phyloP scores from a whole-genome alignment of 2,797 vertebrate species.

The Oreochromis grahami region DNA sequence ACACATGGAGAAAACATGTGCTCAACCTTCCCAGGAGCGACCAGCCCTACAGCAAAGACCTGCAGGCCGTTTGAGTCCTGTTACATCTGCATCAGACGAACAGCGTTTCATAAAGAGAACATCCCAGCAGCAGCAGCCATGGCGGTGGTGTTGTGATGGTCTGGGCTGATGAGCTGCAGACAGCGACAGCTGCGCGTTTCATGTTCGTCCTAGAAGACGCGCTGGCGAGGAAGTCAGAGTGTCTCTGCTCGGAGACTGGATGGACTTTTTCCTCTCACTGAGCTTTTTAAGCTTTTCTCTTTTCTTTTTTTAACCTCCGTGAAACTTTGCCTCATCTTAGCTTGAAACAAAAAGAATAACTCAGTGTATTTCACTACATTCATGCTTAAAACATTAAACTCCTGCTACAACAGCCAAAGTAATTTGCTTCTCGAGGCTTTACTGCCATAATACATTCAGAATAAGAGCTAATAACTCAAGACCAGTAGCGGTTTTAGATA shows the following conservation, averaged over 20 bases:
- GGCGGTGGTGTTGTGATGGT: background rate
- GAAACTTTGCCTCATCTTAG: background rate
- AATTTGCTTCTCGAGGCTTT: background rate
- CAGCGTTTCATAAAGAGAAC: background rate
- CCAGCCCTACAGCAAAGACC: background rate
- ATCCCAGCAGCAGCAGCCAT: background rate
- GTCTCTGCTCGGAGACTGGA: background rate
- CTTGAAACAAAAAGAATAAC: background rate
- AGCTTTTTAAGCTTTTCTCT: background rate
- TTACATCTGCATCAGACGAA: background rate
- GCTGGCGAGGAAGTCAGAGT: background rate
- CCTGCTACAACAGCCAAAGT: no score
- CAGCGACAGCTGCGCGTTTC: rapidly evolving
- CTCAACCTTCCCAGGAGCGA: rapidly evolving
- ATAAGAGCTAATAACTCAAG: background rate
- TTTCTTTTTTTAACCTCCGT: background rate
- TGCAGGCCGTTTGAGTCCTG: background rate
- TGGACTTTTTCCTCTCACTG: background rate
- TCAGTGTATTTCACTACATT: no score
- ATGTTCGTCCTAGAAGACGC: background rate
- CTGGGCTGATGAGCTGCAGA: background rate
- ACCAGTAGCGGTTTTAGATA: no score
- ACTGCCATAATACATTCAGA: rapidly evolving
- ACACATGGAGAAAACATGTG: background rate
- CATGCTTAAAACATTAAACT: no score